A percentile compares a stretch with the other conserved stretches of the same genome.
Conservation (phyloP, 2,797 vertebrate genomes). For the Pangasius larnaudii region DNA sequence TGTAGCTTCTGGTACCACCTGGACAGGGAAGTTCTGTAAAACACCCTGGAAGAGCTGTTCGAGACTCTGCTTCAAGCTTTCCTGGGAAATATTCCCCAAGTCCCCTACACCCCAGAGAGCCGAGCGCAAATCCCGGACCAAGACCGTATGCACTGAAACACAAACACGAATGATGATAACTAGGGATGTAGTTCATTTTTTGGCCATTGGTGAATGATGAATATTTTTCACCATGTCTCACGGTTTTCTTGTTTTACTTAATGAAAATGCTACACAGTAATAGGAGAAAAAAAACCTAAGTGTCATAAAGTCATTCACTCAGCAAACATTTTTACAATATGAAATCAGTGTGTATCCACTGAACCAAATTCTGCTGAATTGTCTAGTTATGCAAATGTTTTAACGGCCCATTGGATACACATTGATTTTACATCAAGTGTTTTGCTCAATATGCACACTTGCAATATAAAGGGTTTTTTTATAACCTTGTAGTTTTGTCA, state of each 20-base stretch:
- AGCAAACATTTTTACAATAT: neutral
- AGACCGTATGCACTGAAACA: constrained; percentile 70
- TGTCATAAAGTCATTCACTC: neutral
- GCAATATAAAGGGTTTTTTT: neutral
- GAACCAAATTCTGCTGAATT: neutral
- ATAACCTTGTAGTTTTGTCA: neutral
- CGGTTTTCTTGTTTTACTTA: neutral
- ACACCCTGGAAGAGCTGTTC: constrained; percentile 73
- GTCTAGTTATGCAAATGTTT: neutral
- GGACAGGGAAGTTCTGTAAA: constrained; percentile 66
- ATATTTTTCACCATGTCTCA: neutral
- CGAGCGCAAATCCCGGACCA: constrained; percentile 59
- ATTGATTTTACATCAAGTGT: neutral
- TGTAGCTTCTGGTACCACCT: constrained; percentile 62
- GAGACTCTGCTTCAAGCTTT: constrained; percentile 71
- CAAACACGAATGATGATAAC: neutral
- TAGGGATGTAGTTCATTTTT: neutral
- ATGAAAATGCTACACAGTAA: neutral
- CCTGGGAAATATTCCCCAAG: constrained; percentile 59
- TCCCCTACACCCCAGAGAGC: constrained; percentile 49
- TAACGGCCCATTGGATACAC: neutral
- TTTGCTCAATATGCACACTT: neutral
- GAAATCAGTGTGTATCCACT: neutral
- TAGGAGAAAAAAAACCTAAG: neutral
- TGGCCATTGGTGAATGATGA: neutral